phyloP scores from a whole-genome alignment of 2,113 vertebrate species.

The Dicaeum eximium region DNA sequence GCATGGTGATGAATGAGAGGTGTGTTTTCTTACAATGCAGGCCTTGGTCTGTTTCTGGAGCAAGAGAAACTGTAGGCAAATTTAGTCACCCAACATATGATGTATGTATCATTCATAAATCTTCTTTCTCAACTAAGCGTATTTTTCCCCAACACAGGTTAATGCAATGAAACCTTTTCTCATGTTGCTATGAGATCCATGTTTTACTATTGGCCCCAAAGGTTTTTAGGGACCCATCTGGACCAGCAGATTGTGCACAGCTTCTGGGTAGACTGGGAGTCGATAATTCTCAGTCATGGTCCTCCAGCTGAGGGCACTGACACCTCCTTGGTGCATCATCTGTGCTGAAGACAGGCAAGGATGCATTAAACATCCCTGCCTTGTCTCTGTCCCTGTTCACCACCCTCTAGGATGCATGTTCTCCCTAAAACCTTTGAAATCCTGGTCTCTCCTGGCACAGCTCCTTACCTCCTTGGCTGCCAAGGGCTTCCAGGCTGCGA shows the following conservation, averaged over 20 bases:
- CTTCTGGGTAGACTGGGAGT: fast-evolving
- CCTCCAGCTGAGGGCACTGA: not conserved
- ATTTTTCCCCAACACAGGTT: not conserved
- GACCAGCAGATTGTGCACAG: not conserved
- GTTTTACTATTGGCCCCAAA: not conserved
- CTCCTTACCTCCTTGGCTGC: not conserved
- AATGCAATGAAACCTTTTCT: not conserved
- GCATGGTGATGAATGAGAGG: not conserved
- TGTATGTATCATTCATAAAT: not conserved
- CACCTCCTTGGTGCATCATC: not conserved
- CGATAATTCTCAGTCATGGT: not conserved
- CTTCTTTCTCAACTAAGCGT: not conserved
- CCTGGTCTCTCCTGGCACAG: not conserved
- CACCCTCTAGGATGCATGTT: not conserved
- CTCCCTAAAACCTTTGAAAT: not conserved
- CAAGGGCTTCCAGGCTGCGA: fast-evolving
- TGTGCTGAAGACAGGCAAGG: not conserved
- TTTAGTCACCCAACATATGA: not conserved
- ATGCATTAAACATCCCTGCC: not conserved
- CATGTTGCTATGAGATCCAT: not conserved
- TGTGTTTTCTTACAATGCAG: not conserved
- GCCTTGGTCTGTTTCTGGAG: not conserved
- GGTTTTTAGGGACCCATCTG: not conserved
- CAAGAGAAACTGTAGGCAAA: not conserved
- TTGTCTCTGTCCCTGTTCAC: not conserved